phyloP scores from a whole-genome alignment of 2,797 vertebrate genomes.

The Streptopelia turtur region DNA sequence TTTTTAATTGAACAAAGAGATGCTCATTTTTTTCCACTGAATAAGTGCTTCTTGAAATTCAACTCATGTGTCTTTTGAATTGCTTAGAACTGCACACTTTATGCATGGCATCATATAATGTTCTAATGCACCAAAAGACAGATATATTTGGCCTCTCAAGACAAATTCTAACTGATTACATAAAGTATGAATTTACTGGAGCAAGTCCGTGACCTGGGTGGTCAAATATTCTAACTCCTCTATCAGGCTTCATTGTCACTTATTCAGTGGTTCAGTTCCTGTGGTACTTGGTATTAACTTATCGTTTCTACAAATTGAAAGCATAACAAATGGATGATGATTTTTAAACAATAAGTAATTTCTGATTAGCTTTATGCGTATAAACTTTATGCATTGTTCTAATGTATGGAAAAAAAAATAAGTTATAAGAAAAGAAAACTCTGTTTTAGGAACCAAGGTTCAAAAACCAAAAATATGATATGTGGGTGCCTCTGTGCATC shows the following conservation, averaged over 20 bases:
- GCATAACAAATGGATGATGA: not conserved
- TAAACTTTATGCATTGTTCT: not conserved
- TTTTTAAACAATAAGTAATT: not conserved
- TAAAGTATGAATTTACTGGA: not conserved
- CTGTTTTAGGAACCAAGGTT: not conserved
- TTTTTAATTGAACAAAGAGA: slow-evolving; percentile 35
- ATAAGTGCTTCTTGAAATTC: slow-evolving; percentile 52
- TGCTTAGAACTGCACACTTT: not conserved
- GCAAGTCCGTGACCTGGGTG: not conserved
- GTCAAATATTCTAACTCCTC: not conserved
- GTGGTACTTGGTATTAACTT: not conserved
- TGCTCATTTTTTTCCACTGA: slow-evolving; percentile 2
- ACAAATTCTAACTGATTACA: not conserved
- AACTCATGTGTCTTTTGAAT: slow-evolving; percentile 32
- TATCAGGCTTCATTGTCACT: not conserved
- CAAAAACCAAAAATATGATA: not conserved
- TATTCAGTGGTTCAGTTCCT: not conserved
- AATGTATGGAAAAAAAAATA: not conserved
- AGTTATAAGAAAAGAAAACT: not conserved
- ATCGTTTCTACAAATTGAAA: not conserved
- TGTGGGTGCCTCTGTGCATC: not conserved
- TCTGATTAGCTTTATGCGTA: not conserved
- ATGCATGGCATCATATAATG: not conserved
- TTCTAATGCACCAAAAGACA: not conserved
- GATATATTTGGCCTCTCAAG: not conserved